phyloP scores from a whole-genome alignment of 2,888 invertebrate genomes.

The Allygus modestus region DNA sequence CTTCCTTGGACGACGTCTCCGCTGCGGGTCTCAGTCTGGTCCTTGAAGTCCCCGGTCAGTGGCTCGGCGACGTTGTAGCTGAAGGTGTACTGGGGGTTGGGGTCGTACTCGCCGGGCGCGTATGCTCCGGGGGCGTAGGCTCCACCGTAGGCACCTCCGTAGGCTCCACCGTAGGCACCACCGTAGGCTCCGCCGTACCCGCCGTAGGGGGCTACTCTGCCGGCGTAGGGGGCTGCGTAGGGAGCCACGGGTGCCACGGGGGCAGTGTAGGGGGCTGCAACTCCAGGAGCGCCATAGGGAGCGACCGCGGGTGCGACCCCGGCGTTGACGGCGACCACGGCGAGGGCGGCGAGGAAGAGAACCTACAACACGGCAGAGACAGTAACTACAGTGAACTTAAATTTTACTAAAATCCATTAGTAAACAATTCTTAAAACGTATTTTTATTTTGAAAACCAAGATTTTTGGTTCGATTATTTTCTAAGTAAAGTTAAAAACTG shows the following conservation, averaged over 20 bases:
- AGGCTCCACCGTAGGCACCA: conserved; percentile 72
- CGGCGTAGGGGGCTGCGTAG: conserved; percentile 70
- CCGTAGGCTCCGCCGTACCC: conserved; percentile 74
- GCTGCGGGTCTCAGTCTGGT: conserved; percentile 69
- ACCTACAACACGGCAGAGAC: conserved; percentile 19
- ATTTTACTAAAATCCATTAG: no score
- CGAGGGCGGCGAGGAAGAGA: conserved; percentile 22
- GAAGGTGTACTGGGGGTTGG: conserved; percentile 70
- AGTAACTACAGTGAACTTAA: background rate
- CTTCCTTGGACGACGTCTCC: conserved; percentile 69
- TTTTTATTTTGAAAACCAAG: no score
- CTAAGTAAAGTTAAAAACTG: no score
- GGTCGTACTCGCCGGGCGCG: conserved; percentile 70
- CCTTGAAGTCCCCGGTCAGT: conserved; percentile 70
- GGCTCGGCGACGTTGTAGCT: conserved; percentile 70
- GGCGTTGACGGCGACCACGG: conserved; percentile 34
- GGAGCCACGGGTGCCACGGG: conserved; percentile 33
- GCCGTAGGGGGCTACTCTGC: conserved; percentile 71
- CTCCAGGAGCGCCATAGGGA: conserved; percentile 20
- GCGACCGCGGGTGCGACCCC: conserved; percentile 23
- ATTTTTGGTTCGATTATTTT: no score
- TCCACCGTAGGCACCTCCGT: conserved; percentile 74
- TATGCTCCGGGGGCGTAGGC: conserved; percentile 70
- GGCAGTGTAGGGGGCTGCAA: conserved; percentile 6
- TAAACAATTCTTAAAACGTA: no score